Evolutionary conservation across 2,113 vertebrate genomes (phyloP).

Genomic region (Neodontobutis hainanensis): DNA sequence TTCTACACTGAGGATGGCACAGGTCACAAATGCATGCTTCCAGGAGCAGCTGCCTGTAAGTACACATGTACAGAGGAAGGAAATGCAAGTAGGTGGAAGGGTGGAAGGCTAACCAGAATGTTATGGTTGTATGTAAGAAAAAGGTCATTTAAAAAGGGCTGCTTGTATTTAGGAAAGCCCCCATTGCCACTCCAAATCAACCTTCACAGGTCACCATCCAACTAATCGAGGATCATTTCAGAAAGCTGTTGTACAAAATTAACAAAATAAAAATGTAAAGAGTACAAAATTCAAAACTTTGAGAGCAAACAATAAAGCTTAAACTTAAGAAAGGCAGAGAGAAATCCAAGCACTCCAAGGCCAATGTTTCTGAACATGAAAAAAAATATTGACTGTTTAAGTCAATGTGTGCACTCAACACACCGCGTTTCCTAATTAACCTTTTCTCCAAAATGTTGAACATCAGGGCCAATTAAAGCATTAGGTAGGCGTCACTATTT

Average conservation of each 20-base stretch:
- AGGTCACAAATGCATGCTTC: slow-evolving; percentile 9
- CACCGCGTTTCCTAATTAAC: slow-evolving; percentile 37
- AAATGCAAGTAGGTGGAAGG: background rate
- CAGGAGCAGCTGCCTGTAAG: slow-evolving; percentile 1
- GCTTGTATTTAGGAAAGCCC: background rate
- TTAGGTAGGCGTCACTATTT: slow-evolving; percentile 2
- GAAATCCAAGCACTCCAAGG: background rate
- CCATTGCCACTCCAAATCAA: background rate
- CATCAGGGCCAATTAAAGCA: background rate
- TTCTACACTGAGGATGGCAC: slow-evolving; percentile 16
- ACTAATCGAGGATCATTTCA: background rate
- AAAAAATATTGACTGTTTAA: slow-evolving; percentile 5
- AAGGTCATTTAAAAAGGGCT: background rate
- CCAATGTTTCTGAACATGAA: background rate
- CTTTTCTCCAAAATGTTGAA: slow-evolving; percentile 16
- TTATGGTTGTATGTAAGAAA: background rate
- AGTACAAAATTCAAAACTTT: too few species aligned
- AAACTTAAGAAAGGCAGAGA: background rate
- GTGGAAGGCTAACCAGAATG: background rate
- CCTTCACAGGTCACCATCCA: background rate
- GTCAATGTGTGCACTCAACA: slow-evolving; percentile 8
- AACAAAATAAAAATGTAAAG: background rate
- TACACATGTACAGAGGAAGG: slow-evolving; percentile 9
- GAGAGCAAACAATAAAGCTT: too few species aligned
- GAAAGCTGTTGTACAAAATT: background rate